Conservation (phyloP, 1,140 invertebrate species). For the Ooceraea biroi region DNA sequence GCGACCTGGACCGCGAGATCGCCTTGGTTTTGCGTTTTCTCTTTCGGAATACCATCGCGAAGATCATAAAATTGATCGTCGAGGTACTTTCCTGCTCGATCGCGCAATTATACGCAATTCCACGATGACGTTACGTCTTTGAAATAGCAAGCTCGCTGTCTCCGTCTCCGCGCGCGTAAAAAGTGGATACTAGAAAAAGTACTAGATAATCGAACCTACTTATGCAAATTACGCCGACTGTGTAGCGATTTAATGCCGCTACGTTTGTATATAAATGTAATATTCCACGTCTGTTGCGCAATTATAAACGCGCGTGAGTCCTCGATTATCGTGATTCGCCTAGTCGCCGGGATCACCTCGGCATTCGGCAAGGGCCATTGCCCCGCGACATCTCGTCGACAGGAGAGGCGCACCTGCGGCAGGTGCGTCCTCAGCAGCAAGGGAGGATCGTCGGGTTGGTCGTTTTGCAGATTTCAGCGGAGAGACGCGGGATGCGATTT, state of each 20-base stretch:
- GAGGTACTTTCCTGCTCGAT: constrained; percentile 12
- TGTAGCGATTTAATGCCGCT: no score
- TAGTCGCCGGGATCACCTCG: constrained; percentile 4
- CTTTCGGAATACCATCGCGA: not conserved
- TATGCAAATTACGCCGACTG: no score
- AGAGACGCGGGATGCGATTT: not conserved
- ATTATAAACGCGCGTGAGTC: not conserved
- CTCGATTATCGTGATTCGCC: not conserved
- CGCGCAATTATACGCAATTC: constrained; percentile 1
- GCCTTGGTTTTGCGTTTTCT: not conserved
- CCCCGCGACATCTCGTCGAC: constrained; percentile 58
- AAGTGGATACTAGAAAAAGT: no score
- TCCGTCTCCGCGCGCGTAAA: no score
- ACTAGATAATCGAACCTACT: no score
- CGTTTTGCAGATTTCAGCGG: constrained; percentile 61
- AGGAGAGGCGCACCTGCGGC: constrained; percentile 66
- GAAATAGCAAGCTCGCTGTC: no score
- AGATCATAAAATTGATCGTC: not conserved
- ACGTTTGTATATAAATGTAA: not conserved
- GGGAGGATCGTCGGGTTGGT: constrained; percentile 45
- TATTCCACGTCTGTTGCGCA: not conserved
- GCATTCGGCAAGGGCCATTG: constrained; percentile 38
- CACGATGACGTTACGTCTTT: not conserved
- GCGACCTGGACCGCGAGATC: no score
- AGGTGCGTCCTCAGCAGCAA: constrained; percentile 54